Conservation (phyloP, 1,140 invertebrate genomes). For the Caerostris darwini region DNA sequence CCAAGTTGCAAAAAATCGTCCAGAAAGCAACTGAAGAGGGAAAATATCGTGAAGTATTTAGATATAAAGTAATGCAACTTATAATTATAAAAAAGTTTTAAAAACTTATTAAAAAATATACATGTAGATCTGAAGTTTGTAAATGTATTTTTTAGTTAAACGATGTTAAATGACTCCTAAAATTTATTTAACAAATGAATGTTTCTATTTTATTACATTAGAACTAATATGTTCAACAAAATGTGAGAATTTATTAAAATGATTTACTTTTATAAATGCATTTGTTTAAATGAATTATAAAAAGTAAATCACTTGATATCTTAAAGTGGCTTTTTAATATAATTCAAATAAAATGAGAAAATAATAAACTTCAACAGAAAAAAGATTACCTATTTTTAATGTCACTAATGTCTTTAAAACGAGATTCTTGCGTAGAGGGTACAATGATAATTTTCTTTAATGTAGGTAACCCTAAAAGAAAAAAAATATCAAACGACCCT, state of each 20-base stretch:
- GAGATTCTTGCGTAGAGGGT: neutral
- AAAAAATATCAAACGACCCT: neutral
- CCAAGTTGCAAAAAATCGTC: slow-evolving; percentile 81
- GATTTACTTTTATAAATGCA: neutral
- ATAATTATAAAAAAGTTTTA: neutral
- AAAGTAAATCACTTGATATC: no score
- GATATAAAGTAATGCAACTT: neutral
- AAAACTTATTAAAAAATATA: neutral
- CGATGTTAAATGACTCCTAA: neutral
- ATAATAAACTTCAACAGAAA: neutral
- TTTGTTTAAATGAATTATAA: neutral
- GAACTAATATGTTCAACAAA: neutral
- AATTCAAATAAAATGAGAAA: neutral
- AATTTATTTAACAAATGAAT: neutral
- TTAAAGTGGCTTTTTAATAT: neutral
- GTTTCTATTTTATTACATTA: no score
- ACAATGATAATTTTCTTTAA: slow-evolving; percentile 21
- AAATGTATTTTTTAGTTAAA: neutral
- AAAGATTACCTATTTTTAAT: slow-evolving; percentile 43
- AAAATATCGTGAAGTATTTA: neutral
- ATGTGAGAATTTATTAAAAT: neutral
- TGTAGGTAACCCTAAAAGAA: neutral
- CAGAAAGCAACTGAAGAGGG: slow-evolving; percentile 74
- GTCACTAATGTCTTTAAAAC: neutral
- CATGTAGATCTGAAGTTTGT: neutral